phyloP scores from a whole-genome alignment of 2,797 vertebrate genomes.

The Enteromius treurensis region DNA sequence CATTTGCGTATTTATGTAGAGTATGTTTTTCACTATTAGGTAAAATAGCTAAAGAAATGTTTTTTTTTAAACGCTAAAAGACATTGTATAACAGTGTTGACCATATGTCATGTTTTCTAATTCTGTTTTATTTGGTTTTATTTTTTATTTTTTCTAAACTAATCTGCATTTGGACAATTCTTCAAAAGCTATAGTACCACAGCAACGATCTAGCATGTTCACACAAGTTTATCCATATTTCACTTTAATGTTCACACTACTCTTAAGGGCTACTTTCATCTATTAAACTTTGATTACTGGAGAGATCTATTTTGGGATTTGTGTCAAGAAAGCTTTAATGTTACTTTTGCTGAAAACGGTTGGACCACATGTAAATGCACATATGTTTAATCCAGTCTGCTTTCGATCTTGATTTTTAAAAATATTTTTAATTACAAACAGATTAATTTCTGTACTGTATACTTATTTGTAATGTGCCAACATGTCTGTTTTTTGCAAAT shows the following conservation, averaged over 20 bases:
- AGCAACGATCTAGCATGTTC: not conserved
- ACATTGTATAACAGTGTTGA: not conserved
- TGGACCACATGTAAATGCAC: slow-evolving; percentile 36
- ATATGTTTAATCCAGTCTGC: slow-evolving; percentile 7
- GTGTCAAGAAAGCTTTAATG: slow-evolving; percentile 24
- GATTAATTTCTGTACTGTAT: slow-evolving; percentile 9
- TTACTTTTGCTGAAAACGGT: slow-evolving; percentile 31
- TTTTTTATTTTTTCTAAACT: not conserved
- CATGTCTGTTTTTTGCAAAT: slow-evolving; percentile 32
- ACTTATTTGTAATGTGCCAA: slow-evolving; percentile 52
- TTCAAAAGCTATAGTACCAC: slow-evolving; percentile 9
- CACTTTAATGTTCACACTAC: slow-evolving; percentile 10
- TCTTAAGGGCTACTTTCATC: slow-evolving; percentile 18
- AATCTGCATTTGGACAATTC: slow-evolving; percentile 16
- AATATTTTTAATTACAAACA: not conserved
- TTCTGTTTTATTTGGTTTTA: not conserved
- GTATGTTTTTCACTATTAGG: not conserved
- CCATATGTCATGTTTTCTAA: not conserved
- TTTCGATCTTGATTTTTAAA: not conserved
- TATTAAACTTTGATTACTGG: slow-evolving; percentile 23
- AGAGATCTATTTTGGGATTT: slow-evolving; percentile 28
- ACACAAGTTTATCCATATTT: not conserved
- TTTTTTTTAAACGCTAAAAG: slow-evolving; percentile 5
- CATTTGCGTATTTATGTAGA: not conserved
- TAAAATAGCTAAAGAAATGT: not conserved